Evolutionary conservation across 2,888 invertebrate genomes (phyloP), one percentile per base, ranked within the genome.

Genomic region (Cephus spinipes): DNA sequence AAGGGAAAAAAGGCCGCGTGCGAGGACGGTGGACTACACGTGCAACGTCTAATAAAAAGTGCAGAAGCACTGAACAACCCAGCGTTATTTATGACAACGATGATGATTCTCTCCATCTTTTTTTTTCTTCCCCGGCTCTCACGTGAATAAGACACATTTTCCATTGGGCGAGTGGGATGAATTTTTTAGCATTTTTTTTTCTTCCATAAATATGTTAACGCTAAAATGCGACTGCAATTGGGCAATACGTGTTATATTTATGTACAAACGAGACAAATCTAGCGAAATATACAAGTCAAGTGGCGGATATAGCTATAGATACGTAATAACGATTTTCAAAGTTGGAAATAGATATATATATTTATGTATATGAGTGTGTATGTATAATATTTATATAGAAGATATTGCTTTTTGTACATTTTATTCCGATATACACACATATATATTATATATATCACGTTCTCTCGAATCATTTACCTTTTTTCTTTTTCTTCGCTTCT

Each of bases 401-500:
- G 82, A 86, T 87, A 87, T 87, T 87, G 87, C 87, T 87, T 87
- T 87, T 86, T 86, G 83, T 87, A 87, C 86, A 87, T 86, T 80
- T 82, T 84, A 84, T 85, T 84, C 77, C 71, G 68, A 77, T 77
- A 77, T 77, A 77, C 77, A 77, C 69, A 69, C 73, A 75, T 32
- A 75, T 40, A 75, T 75, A n/a, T 30, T 23, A 32, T 77, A 74
- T 32, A 69, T 68, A 68, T 74, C 31, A 30, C 33, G 33, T 74
- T 30, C 35, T 55, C 40, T 40, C 73, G 35, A 75, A n/a, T 75
- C n/a, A 34, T 76, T 76, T 76, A 9, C 35, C 35, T 35, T 75
- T 36, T 71, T 32, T 36, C 69, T 32, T 34, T 36, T 2, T 73
- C 35, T n/a, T 77, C 12, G n/a, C 71, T 71, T 35, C 35, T n/a